These are phyloP conservation scores for Myzus persicae DNA, from an alignment of 1,140 invertebrate species.

Conservation along the genomic window DNA sequence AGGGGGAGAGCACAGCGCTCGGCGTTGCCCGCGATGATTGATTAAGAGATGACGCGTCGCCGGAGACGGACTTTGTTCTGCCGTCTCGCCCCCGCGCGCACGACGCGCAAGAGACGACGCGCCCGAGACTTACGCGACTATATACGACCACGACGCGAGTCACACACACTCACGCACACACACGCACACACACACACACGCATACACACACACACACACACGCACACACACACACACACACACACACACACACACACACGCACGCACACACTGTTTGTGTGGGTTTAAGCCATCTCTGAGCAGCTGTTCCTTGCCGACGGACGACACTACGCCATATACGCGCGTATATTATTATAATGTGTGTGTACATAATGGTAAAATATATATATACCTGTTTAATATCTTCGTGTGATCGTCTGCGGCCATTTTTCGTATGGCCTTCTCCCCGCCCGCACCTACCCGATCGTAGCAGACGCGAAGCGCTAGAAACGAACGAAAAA, in stretches of 20 bases:
- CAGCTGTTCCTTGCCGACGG: neutral
- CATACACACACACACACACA: neutral
- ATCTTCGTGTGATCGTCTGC: neutral
- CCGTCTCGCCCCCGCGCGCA: neutral
- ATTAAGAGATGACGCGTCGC: conserved; percentile 43
- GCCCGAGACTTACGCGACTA: neutral
- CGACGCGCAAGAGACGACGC: neutral
- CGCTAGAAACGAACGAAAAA: neutral
- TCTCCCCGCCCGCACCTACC: too few relatives aligned
- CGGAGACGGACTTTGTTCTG: conserved; percentile 45
- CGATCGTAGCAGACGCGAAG: neutral
- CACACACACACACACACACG: neutral
- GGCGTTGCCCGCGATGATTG: conserved; percentile 41
- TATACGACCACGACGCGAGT: neutral
- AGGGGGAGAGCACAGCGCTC: neutral
- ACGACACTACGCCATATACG: neutral
- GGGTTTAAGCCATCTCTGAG: neutral
- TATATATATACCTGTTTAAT: neutral
- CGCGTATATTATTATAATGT: neutral
- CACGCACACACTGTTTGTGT: neutral
- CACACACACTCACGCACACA: neutral
- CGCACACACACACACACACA: neutral
- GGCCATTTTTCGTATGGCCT: neutral
- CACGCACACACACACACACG: neutral
- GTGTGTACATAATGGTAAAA: too few relatives aligned